A percentile compares a stretch with the other conserved stretches of the same genome.
Evolutionary conservation across 2,888 invertebrate genomes (phyloP).

Genomic region (Lasioglossum lativentre): DNA sequence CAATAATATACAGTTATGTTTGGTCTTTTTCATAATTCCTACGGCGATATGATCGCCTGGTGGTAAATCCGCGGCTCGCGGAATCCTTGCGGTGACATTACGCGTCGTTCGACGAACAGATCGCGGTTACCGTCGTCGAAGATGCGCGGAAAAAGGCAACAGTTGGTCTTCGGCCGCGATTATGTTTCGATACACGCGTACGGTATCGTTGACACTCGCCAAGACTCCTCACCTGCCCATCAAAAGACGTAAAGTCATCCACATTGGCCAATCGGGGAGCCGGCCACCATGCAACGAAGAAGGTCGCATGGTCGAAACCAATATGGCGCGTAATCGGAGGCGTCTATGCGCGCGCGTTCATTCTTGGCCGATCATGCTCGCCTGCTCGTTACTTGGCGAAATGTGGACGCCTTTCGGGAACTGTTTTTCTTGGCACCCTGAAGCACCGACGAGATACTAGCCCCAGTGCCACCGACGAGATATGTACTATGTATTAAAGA

Average conservation of each 20-base stretch:
- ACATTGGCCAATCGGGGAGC: slow-evolving; percentile 82
- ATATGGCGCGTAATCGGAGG: not conserved
- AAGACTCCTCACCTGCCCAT: slow-evolving; percentile 85
- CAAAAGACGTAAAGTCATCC: slow-evolving; percentile 85
- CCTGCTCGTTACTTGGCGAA: slow-evolving; percentile 80
- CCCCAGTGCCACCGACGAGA: too few species aligned
- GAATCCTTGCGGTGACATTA: slow-evolving; percentile 82
- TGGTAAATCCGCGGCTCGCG: slow-evolving; percentile 81
- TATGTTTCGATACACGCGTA: slow-evolving; percentile 64
- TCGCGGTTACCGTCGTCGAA: slow-evolving; percentile 48
- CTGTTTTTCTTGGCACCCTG: slow-evolving; percentile 79
- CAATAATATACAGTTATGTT: slow-evolving; percentile 14
- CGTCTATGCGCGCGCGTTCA: not conserved
- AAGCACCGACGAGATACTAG: slow-evolving; percentile 37
- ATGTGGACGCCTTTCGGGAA: slow-evolving; percentile 84
- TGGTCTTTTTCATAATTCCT: slow-evolving; percentile 60
- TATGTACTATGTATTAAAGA: too few species aligned
- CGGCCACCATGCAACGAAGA: slow-evolving; percentile 73
- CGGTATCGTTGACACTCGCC: slow-evolving; percentile 83
- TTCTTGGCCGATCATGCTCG: slow-evolving; percentile 58
- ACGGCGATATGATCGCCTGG: slow-evolving; percentile 74
- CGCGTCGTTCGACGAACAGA: slow-evolving; percentile 71
- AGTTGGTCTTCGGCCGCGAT: slow-evolving; percentile 65
- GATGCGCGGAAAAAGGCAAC: slow-evolving; percentile 61
- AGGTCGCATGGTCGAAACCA: slow-evolving; percentile 28